Base-by-base conservation (phyloP, 2,888 invertebrate species). In the Drosophila mettleri region DNA sequence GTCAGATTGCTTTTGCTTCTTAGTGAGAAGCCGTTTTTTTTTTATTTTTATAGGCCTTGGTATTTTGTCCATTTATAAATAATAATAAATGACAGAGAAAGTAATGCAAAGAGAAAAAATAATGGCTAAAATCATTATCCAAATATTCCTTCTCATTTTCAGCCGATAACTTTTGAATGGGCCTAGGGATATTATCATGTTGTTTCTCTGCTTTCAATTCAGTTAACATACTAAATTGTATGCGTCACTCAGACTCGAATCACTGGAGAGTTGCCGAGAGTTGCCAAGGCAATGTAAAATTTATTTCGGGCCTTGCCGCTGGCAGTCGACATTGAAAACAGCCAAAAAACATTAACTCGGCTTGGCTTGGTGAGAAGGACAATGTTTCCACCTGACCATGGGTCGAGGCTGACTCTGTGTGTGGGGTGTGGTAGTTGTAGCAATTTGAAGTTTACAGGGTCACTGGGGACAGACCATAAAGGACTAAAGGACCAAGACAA, bases 371-470 rank as follows among this genome's bases (percentile, higher is more conserved):
- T 46, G 38, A 39, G 49, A 63, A 69, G 54, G 62, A 60, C 64
- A 70, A 49, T 60, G 60, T 38, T 60, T 33, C 36, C 63, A 43
- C 43, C 61, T 39, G 60, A 39, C 80, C 69, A 43, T 38, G 31
- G 39, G 18, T 12, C 59, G 18, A 33, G 8, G 10, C 24, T 10
- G 20, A 51, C 7, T 10, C 9, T 16, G 20, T 58, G 46, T 36
- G n/a, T 33, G 18, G 7, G 12, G 22, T 14, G 22, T 34, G 87
- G 74, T 66, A 78, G 74, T 75, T 82, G 86, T 73, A 79, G 82
- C 84, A 87, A 85, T 84, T 84, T 87, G 74, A 85, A 87, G 82
- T 87, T 81, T 87, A 85, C 87, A 87, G 82, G 87, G 85, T 84
- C 84, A 79, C 77, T 62, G 72, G 88, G 75, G 88, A 45, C 61